These are phyloP conservation scores for Esperia sulphurella DNA, from an alignment of 2,888 invertebrate genomes.

Conservation along the genomic window DNA sequence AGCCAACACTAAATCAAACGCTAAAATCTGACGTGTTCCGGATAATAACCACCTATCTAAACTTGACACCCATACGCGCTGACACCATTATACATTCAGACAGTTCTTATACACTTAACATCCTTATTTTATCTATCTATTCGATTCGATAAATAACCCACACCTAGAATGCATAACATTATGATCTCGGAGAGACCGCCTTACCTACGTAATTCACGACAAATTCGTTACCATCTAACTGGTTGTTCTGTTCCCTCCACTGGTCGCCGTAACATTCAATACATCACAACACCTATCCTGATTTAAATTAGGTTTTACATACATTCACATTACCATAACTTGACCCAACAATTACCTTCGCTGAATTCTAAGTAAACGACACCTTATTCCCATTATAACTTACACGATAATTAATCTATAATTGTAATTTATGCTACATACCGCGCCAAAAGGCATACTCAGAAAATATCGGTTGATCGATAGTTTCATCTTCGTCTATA, in stretches of 20 bases:
- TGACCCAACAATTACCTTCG: conserved; percentile 69
- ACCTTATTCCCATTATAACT: conserved; percentile 66
- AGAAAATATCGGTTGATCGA: conserved; percentile 50
- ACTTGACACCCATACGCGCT: conserved; percentile 62
- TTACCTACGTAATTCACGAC: conserved; percentile 52
- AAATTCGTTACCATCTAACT: conserved; percentile 38
- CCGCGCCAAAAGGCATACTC: conserved; percentile 63
- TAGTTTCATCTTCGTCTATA: conserved; percentile 34
- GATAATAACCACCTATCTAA: conserved; percentile 69
- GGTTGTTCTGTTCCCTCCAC: conserved; percentile 44
- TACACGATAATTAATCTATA: conserved; percentile 53
- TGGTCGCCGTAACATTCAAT: conserved; percentile 52
- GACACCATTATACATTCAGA: conserved; percentile 65
- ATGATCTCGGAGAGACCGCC: conserved; percentile 55
- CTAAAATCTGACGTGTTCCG: conserved; percentile 58
- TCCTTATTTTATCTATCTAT: conserved; percentile 51
- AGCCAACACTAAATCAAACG: conserved; percentile 61
- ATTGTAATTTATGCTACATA: conserved; percentile 54
- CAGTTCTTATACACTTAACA: conserved; percentile 65
- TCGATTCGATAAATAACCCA: conserved; percentile 73
- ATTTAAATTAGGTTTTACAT: conserved; percentile 46
- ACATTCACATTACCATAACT: conserved; percentile 61
- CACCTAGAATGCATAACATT: conserved; percentile 65
- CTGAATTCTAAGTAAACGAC: conserved; percentile 59
- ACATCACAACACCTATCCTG: conserved; percentile 48